A percentile compares a stretch with the other conserved stretches of the same genome.
Evolutionary conservation across 35 echinoderm and acorn worm species (phyloP).

Genomic region (Nesometra sesokonis): DNA sequence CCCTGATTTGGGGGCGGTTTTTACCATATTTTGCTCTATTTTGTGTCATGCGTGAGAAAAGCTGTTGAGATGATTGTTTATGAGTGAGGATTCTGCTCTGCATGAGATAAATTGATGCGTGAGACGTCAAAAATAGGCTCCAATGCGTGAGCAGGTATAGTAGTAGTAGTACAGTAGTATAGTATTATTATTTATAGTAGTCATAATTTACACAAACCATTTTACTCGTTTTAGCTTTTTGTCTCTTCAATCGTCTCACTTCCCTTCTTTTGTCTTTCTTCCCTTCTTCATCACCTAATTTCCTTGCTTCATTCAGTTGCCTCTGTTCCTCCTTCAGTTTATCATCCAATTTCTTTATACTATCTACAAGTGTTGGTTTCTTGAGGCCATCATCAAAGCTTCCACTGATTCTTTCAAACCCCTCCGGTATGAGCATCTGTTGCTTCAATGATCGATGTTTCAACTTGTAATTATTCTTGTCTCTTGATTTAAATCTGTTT

Average conservation of each 20-base stretch:
- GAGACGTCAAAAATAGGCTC: no score
- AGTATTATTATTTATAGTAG: background rate
- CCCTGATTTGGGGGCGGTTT: no score
- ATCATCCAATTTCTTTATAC: background rate
- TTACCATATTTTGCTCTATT: no score
- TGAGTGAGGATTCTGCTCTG: no score
- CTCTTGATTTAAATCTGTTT: background rate
- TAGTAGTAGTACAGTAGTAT: no score
- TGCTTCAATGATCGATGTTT: slow-evolving; percentile 1
- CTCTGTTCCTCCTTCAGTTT: background rate
- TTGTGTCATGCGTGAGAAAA: no score
- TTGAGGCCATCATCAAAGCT: background rate
- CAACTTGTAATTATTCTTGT: background rate
- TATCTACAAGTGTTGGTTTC: slow-evolving; percentile 10
- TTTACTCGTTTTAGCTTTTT: slow-evolving; percentile 50
- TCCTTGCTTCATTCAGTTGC: background rate
- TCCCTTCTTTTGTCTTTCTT: slow-evolving; percentile 62
- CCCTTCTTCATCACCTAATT: background rate
- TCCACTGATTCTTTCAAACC: background rate
- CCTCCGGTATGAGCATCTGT: background rate
- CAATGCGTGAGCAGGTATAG: no score
- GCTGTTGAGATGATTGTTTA: no score
- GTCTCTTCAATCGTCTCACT: slow-evolving; percentile 48
- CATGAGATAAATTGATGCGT: no score
- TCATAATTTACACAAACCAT: slow-evolving; percentile 23